These are phyloP conservation scores for Xylota segnis DNA, from an alignment of 2,888 invertebrate species.

Conservation along the genomic window DNA sequence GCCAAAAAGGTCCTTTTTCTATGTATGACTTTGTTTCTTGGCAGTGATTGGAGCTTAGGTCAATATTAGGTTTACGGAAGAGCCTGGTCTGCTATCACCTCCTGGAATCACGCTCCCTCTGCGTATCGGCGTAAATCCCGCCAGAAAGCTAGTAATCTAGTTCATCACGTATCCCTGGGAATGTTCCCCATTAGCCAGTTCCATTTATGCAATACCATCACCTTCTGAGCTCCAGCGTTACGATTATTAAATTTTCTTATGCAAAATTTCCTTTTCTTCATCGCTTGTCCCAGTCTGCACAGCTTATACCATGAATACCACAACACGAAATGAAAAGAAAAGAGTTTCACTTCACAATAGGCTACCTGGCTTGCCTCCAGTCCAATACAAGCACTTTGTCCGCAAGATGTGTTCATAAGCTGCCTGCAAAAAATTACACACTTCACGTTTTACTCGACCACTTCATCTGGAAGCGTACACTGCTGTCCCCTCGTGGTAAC, in stretches of 20 bases:
- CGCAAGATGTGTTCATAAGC: constrained; percentile 13
- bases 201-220: not conserved
- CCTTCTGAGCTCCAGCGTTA: no score
- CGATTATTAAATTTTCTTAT: not conserved
- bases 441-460: constrained; percentile 53
- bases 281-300: not conserved
- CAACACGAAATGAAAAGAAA: constrained; percentile 33
- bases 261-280: not conserved
- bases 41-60: no score
- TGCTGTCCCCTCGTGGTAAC: constrained; percentile 10
- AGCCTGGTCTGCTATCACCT: no score
- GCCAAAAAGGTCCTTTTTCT: no score
- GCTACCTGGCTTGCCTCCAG: not conserved
- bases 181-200: no score
- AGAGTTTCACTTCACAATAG: constrained; percentile 54
- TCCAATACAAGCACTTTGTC: constrained; percentile 30
- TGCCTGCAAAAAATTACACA: constrained; percentile 62
- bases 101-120: no score
- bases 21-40: no score
- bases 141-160: no score
- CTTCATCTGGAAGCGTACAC: constrained; percentile 30
- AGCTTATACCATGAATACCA: constrained; percentile 1
- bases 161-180: no score
- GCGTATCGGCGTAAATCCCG: no score
- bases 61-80: no score